Evolutionary conservation across 2,888 invertebrate genomes (phyloP).

Genomic region (Arrhopalites spinosus): DNA sequence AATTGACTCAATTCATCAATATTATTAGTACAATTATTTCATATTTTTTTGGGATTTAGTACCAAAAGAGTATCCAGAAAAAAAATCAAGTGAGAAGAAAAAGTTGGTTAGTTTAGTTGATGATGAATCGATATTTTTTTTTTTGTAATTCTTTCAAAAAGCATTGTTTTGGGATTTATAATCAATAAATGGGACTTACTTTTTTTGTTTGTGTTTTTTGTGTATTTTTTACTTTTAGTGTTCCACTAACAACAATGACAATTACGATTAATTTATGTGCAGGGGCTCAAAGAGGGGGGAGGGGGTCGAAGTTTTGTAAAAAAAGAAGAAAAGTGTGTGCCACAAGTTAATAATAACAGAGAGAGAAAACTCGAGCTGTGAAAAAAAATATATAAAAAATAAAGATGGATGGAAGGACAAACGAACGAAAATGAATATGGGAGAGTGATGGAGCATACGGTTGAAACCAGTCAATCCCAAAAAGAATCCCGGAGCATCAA

Average conservation of each 20-base stretch:
- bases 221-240: background rate
- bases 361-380: background rate
- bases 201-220: background rate
- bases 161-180: too few species aligned
- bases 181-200: too few species aligned
- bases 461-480: constrained; percentile 1
- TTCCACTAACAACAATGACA: background rate
- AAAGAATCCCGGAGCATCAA: background rate
- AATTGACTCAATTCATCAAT: too few species aligned
- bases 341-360: background rate
- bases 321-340: constrained; percentile 15
- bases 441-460: background rate
- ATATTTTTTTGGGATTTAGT: too few species aligned
- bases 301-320: background rate
- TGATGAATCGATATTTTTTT: too few species aligned
- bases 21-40: too few species aligned
- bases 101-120: too few species aligned
- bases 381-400: constrained; percentile 12
- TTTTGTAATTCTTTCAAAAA: too few species aligned
- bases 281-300: background rate
- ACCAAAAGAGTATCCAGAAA: too few species aligned
- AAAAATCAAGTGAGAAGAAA: too few species aligned
- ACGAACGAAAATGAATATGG: constrained; percentile 3
- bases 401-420: constrained; percentile 9
- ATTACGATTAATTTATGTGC: background rate